phyloP scores from a whole-genome alignment of 2,113 vertebrate genomes.

The Phycodurus eques region DNA sequence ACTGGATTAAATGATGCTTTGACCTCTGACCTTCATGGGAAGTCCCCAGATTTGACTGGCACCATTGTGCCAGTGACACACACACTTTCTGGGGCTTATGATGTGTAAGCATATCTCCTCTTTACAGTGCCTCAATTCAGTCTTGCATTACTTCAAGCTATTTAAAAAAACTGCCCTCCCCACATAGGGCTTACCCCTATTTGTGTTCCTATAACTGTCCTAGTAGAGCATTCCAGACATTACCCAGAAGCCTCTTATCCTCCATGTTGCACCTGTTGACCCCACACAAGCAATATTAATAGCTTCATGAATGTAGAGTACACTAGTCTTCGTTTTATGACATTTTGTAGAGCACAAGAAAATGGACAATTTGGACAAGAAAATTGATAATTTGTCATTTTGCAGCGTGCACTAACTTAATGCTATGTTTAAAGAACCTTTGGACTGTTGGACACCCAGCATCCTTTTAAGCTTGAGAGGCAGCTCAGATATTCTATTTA shows the following conservation, averaged over 20 bases:
- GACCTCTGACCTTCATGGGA: conserved; percentile 41
- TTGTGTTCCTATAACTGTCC: conserved; percentile 52
- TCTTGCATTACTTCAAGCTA: conserved; percentile 46
- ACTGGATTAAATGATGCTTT: conserved; percentile 10
- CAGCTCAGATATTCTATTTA: conserved; percentile 7
- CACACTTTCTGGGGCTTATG: conserved; percentile 56
- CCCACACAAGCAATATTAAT: conserved; percentile 53
- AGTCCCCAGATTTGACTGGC: conserved; percentile 43
- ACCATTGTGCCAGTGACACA: conserved; percentile 64
- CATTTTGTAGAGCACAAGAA: neutral
- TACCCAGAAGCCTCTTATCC: conserved; percentile 58
- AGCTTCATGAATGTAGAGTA: conserved; percentile 34
- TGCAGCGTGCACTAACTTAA: neutral
- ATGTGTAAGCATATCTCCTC: conserved; percentile 60
- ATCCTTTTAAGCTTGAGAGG: conserved; percentile 26
- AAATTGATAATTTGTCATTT: conserved; percentile 15
- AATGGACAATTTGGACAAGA: no score
- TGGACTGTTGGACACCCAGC: conserved; percentile 25
- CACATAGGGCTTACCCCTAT: conserved; percentile 35
- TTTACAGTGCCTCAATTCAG: conserved; percentile 50
- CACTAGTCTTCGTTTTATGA: conserved; percentile 8
- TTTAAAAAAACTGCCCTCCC: conserved; percentile 47
- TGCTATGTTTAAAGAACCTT: conserved; percentile 15
- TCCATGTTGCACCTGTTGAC: conserved; percentile 66
- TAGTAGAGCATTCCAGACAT: conserved; percentile 62